phyloP scores from a whole-genome alignment of 2,888 invertebrate species.

The Temnothorax ravouxi region DNA sequence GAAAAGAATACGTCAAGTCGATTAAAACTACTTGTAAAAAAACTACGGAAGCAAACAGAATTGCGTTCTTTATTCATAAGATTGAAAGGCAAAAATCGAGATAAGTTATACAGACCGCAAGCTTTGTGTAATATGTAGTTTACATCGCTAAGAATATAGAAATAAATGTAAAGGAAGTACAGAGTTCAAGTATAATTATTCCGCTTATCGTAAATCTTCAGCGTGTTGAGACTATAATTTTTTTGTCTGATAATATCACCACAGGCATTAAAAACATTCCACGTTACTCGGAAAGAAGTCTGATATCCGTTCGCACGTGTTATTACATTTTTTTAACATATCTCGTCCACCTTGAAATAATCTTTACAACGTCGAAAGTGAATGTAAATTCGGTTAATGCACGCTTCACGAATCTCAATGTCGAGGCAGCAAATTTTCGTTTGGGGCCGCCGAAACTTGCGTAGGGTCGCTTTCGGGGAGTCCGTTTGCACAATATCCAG shows the following conservation, averaged over 20 bases:
- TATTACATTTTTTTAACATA: background rate
- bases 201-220: conserved; percentile 10
- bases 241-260: background rate
- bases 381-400: conserved; percentile 1
- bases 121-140: background rate
- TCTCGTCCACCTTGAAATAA: background rate
- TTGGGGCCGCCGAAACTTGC: background rate
- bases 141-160: background rate
- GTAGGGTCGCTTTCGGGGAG: background rate
- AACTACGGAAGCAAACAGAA: background rate
- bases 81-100: background rate
- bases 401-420: background rate
- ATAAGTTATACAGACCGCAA: background rate
- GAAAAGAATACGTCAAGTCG: background rate
- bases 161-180: conserved; percentile 4
- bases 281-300: background rate
- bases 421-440: background rate
- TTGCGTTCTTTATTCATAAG: conserved; percentile 14
- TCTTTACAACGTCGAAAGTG: background rate
- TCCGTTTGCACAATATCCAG: background rate
- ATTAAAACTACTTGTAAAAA: background rate
- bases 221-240: background rate
- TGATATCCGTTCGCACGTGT: background rate
- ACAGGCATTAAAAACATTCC: background rate
- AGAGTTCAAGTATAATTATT: background rate